Conservation (phyloP, 2,113 vertebrate species). For the Xiphophorus maculatus region DNA sequence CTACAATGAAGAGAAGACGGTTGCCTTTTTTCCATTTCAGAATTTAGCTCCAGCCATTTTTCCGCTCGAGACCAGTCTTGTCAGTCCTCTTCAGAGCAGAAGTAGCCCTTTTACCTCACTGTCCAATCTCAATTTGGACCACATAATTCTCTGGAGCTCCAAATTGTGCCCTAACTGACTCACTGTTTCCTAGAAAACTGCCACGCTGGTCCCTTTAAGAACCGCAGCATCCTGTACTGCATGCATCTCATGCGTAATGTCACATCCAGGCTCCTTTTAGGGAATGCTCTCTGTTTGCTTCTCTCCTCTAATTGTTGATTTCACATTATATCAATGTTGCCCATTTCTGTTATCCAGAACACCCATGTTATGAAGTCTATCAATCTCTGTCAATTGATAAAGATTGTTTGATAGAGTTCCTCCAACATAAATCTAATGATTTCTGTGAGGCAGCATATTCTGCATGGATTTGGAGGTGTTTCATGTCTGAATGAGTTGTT, state of each 20-base stretch:
- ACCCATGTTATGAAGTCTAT: background rate
- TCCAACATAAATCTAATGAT: slow-evolving; percentile 24
- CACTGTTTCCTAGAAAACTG: slow-evolving; percentile 48
- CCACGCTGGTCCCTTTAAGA: slow-evolving; percentile 73
- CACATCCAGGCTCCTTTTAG: slow-evolving; percentile 61
- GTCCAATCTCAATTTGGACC: slow-evolving; percentile 53
- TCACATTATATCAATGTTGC: slow-evolving; percentile 47
- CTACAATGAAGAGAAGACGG: slow-evolving; percentile 28
- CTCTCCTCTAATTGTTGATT: slow-evolving; percentile 41
- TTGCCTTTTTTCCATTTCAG: slow-evolving; percentile 27
- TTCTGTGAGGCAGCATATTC: slow-evolving; percentile 6
- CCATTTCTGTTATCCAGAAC: slow-evolving; percentile 34
- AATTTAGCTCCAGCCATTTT: slow-evolving; percentile 19
- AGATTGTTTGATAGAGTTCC: background rate
- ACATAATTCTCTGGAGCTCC: slow-evolving; percentile 60
- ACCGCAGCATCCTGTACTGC: slow-evolving; percentile 66
- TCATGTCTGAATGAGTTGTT: slow-evolving; percentile 15
- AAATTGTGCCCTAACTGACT: slow-evolving; percentile 64
- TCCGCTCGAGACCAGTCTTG: slow-evolving; percentile 68
- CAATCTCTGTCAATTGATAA: background rate
- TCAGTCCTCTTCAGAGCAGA: slow-evolving; percentile 33
- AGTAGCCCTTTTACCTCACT: slow-evolving; percentile 71
- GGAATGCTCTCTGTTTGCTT: slow-evolving; percentile 43
- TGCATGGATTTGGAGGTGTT: slow-evolving; percentile 28
- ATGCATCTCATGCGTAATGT: slow-evolving; percentile 61